phyloP scores from a whole-genome alignment of 2,888 invertebrate genomes.

The Priocnemis perturbator region DNA sequence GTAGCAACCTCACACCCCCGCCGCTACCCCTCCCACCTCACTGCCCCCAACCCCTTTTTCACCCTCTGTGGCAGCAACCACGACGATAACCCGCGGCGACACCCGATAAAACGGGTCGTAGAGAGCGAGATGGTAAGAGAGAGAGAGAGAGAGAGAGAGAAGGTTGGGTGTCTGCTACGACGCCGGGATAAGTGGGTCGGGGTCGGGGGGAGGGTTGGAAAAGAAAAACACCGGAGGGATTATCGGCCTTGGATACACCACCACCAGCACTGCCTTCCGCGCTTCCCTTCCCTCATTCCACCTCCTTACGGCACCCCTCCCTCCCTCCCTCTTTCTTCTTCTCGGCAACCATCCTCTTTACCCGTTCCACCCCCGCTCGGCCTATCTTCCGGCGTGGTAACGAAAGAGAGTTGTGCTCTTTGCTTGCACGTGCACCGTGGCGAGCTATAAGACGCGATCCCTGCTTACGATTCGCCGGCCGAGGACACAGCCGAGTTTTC shows the following conservation, averaged over 20 bases:
- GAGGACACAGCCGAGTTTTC: conserved; percentile 34
- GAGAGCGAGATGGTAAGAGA: conserved; percentile 34
- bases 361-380: conserved; percentile 23
- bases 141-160: conserved; percentile 42
- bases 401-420: conserved; percentile 52
- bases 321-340: too few relatives aligned
- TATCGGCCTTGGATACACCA: conserved; percentile 66
- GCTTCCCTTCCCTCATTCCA: conserved; percentile 4
- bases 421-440: conserved; percentile 41
- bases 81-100: conserved; percentile 75
- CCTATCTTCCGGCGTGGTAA: conserved; percentile 20
- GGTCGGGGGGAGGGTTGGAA: conserved; percentile 54
- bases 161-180: conserved; percentile 54
- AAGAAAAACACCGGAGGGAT: conserved; percentile 71
- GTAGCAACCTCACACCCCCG: conserved; percentile 68
- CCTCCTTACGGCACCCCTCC: neutral
- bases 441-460: conserved; percentile 24
- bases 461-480: conserved; percentile 37
- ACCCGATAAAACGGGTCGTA: conserved; percentile 73
- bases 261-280: conserved; percentile 29
- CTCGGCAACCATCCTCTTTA: conserved; percentile 2
- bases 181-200: conserved; percentile 61
- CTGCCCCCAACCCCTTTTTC: conserved; percentile 56
- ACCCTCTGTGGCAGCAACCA: conserved; percentile 69
- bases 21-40: conserved; percentile 37